Evolutionary conservation across 2,797 vertebrate genomes (phyloP).

Genomic region (Rhabdophis nuchalis): DNA sequence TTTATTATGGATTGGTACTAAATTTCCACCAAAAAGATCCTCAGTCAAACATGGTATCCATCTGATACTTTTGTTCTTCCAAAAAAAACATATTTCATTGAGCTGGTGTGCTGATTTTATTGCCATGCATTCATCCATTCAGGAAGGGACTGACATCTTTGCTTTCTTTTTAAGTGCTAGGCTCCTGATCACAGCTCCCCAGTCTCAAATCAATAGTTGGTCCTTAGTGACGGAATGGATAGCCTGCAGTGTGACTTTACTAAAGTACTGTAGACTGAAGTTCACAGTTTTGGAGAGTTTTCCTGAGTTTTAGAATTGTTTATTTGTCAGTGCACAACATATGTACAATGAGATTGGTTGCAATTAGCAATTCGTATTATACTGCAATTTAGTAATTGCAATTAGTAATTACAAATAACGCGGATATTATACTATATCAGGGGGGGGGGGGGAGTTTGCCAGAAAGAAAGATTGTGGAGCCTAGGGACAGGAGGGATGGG

Average conservation of each 20-base stretch:
- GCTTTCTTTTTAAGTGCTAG: background rate
- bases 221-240: background rate
- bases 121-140: background rate
- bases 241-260: background rate
- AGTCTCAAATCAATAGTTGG: background rate
- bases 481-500: background rate
- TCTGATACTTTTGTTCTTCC: background rate
- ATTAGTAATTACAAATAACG: background rate
- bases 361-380: no score
- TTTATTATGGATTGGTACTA: background rate
- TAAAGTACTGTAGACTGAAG: background rate
- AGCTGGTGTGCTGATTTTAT: no score
- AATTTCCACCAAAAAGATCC: background rate
- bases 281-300: background rate
- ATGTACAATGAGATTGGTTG: no score
- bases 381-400: no score
- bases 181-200: background rate
- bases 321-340: no score
- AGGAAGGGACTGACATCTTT: background rate
- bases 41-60: background rate
- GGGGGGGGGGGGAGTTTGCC: rapidly evolving
- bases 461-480: background rate
- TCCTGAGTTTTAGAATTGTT: no score
- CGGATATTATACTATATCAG: background rate
- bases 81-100: background rate